Evolutionary conservation across 2,888 invertebrate genomes (phyloP).

Genomic region (Pammene fasciana): DNA sequence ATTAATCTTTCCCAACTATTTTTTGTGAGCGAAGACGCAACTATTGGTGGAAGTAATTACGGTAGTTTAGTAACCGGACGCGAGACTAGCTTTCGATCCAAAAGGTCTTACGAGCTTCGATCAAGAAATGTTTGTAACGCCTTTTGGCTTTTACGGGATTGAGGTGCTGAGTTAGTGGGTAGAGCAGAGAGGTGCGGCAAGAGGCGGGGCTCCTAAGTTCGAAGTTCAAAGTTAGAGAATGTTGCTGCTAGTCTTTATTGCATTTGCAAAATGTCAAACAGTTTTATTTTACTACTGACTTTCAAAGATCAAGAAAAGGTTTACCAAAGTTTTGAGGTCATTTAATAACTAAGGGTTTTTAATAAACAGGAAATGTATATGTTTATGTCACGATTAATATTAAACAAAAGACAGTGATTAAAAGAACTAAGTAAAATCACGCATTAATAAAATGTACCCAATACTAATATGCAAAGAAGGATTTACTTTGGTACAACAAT

Average conservation of each 20-base stretch:
- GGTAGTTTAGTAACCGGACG: constrained; percentile 40
- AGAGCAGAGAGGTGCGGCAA: constrained; percentile 6
- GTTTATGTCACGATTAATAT: too few species aligned
- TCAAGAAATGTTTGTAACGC: not conserved
- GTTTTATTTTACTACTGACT: not conserved
- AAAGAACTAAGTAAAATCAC: too few species aligned
- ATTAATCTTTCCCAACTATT: constrained; percentile 40
- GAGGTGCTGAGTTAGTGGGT: constrained; percentile 28
- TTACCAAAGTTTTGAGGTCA: too few species aligned
- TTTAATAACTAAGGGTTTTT: too few species aligned
- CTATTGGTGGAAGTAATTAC: constrained; percentile 41
- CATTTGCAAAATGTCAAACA: not conserved
- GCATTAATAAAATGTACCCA: too few species aligned
- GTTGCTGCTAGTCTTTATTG: not conserved
- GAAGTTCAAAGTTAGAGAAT: not conserved
- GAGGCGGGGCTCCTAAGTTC: constrained; percentile 21
- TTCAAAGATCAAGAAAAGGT: too few species aligned
- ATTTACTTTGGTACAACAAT: too few species aligned
- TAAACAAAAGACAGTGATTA: too few species aligned
- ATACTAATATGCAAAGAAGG: too few species aligned
- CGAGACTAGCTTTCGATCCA: not conserved
- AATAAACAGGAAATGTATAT: too few species aligned
- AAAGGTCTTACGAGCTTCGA: not conserved
- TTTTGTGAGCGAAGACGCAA: constrained; percentile 38
- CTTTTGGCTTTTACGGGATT: not conserved